Conservation (phyloP, 2,888 invertebrate species). For the Tenodera sinensis region DNA sequence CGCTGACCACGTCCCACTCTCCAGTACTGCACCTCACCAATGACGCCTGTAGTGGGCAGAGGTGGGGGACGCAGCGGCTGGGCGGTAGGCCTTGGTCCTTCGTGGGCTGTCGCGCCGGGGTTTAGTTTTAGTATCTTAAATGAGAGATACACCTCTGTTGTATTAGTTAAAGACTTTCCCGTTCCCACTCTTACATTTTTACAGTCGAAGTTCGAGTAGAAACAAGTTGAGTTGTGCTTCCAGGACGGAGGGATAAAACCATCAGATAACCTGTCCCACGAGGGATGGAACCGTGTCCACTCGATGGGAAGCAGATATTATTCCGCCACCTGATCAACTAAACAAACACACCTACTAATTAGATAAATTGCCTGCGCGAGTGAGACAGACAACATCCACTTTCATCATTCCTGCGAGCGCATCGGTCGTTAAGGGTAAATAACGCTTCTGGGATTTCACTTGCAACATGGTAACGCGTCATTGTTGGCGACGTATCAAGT, state of each 20-base stretch:
- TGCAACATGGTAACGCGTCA: neutral
- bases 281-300: neutral
- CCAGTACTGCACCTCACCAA: too few relatives aligned
- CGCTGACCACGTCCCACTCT: too few relatives aligned
- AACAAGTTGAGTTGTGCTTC: neutral
- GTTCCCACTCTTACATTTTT: too few relatives aligned
- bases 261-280: neutral
- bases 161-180: too few relatives aligned
- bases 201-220: too few relatives aligned
- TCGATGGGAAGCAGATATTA: neutral
- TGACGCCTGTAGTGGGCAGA: too few relatives aligned
- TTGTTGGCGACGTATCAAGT: neutral
- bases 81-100: too few relatives aligned
- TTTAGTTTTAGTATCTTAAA: too few relatives aligned
- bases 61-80: too few relatives aligned
- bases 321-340: neutral
- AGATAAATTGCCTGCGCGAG: neutral
- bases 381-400: neutral
- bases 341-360: neutral
- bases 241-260: neutral
- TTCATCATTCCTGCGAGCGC: neutral
- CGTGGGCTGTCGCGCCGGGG: too few relatives aligned
- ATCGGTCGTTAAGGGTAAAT: neutral
- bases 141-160: too few relatives aligned
- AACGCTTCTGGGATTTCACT: neutral